Base-by-base conservation (phyloP, 1,140 invertebrate genomes). In the Plodia interpunctella region DNA sequence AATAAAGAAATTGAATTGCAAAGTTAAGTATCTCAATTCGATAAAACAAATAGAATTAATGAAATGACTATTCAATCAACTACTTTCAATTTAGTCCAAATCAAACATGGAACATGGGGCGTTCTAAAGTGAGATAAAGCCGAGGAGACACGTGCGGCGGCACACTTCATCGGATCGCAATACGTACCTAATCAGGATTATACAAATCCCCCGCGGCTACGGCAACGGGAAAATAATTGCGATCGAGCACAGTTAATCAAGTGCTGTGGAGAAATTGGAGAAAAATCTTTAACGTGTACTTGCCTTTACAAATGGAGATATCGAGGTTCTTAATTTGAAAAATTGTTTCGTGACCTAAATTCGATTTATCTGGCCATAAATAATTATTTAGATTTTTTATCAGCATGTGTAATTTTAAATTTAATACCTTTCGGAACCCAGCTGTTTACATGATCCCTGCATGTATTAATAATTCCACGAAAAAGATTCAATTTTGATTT, bases 101-200 rank as follows among this genome's bases (percentile, higher is more conserved):
- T 32, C 30, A 55, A 55, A 35, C 17, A 19, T 55, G 28, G 53
- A 18, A 18, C 17, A n/a, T 53, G 18, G 10, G 10, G 15, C 20
- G n/a, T 53, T 20, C 57, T 11, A 59, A 59, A 59, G 66, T 63
- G 65, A 72, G 74, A 76, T 76, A 76, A 74, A 32, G 57, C 49
- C 21, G 15, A 30, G 57, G 13, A 21, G 74, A 65, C 80, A 85
- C 82, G 83, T 85, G 80, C 57, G 70, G 50, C 54, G 61, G 65
- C 76, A 81, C 81, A 87, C 80, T 82, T 78, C 79, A 83, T 81
- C 80, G 81, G 72, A 49, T 49, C 25, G 74, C 78, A 80, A 86
- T 81, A 86, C 81, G 78, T 75, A 75, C 76, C 83, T 82, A 87
- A 85, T 87, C 79, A 80, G 84, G 84, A 87, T 87, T 87, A 87